Base-by-base conservation (phyloP, 2,888 invertebrate genomes). In the Cryptus viduatorius region DNA sequence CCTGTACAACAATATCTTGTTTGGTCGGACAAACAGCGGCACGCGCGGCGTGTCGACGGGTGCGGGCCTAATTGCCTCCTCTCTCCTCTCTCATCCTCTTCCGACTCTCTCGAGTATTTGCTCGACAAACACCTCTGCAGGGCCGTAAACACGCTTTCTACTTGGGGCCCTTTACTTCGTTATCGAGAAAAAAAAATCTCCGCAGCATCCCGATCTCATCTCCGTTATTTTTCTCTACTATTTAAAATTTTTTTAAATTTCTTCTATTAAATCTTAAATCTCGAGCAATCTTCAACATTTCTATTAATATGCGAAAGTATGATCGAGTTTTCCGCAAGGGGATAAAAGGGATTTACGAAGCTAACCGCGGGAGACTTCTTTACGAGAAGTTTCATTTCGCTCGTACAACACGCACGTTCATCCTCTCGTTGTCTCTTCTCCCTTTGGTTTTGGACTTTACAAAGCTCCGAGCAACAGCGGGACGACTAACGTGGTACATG, bases 21-120 rank as follows among this genome's bases (percentile, higher is more conserved):
- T 93, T 92, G 92, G 89, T 87, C 90, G 89, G 90, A 90, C 93
- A 92, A 93, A 93, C 90, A 92, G 89, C 88, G 92, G 90, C 92
- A 92, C 92, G 92, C 91, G 92, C 86, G 84, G 79, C 81, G 83
- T 84, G 83, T 83, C 84, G 79, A 69, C 77, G 67, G 61, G 65
- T 68, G 59, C 76, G 69, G 81, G 75, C 87, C 87, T 86, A 87
- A 87, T 87, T 87, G 83, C 84, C 81, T 83, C 56, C 72, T 76
- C 79, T 79, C 72, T 82, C 75, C 59, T 69, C 59, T 69, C 72
- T 61, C 80, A 53, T 44, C 48, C 37, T 68, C 72, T 77, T 61
- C 67, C 48, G 64, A 56, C 53, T 56, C 29, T 77, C 68, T 68
- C 29, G 64, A 75, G 86, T 90, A 89, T 91, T 91, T 90, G 85